Conservation (phyloP, 2,113 vertebrate genomes). For the Bungarus multicinctus region DNA sequence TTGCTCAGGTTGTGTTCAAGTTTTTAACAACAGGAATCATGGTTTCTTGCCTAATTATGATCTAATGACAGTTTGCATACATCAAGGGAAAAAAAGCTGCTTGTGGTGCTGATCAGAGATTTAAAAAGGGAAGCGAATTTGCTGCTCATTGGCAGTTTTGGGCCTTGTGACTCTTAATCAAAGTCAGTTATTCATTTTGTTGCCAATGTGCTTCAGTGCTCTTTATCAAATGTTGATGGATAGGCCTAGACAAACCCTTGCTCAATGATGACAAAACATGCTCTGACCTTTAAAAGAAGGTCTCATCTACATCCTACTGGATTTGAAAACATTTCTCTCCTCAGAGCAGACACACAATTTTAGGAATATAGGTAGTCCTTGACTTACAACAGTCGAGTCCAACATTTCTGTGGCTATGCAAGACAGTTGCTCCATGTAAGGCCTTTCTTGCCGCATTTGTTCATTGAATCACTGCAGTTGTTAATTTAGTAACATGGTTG, state of each 20-base stretch:
- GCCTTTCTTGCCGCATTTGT: background rate
- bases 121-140: background rate
- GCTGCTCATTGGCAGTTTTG: background rate
- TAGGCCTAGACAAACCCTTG: background rate
- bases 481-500: background rate
- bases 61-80: background rate
- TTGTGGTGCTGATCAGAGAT: background rate
- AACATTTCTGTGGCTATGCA: background rate
- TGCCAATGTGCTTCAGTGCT: background rate
- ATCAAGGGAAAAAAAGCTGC: background rate
- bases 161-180: background rate
- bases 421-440: background rate
- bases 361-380: conserved; percentile 5
- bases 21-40: background rate
- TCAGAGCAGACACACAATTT: conserved; percentile 2
- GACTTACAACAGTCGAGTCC: background rate
- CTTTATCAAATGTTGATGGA: conserved; percentile 6
- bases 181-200: background rate
- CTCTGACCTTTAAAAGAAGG: background rate
- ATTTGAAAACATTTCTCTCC: conserved; percentile 20
- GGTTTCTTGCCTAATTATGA: background rate
- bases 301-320: background rate
- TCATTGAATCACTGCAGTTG: background rate
- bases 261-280: background rate
- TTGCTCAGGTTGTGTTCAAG: background rate